A percentile compares a stretch with the other conserved stretches of the same genome.
Conservation (phyloP, 2,797 vertebrate genomes). For the Hephaestus fuliginosus region DNA sequence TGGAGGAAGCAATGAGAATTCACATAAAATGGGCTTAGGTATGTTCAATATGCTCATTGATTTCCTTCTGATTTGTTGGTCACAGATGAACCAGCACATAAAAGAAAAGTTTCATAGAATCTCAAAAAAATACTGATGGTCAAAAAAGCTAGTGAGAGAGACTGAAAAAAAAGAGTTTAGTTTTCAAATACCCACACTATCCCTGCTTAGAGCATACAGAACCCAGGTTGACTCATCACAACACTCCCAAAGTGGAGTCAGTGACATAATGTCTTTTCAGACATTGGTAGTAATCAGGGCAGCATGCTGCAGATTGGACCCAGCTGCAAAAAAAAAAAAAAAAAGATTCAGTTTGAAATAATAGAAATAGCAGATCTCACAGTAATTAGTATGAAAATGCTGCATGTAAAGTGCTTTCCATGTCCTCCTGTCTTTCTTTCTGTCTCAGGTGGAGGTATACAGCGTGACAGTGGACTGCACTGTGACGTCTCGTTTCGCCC, state of each 20-base stretch:
- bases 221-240: conserved; percentile 26
- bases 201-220: not conserved
- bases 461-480: conserved; percentile 90
- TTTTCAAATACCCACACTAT: not conserved
- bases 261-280: conserved; percentile 44
- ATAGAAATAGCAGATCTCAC: not conserved
- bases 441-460: conserved; percentile 71
- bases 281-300: conserved; percentile 11
- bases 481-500: conserved; percentile 91
- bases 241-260: conserved; percentile 42
- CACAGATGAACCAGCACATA: not conserved
- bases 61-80: not conserved
- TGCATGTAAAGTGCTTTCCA: not conserved
- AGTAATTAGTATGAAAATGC: not conserved
- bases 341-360: not conserved
- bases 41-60: not conserved
- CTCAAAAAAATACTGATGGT: not conserved
- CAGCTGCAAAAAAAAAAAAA: not conserved
- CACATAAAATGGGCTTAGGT: not conserved
- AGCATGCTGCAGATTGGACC: not conserved
- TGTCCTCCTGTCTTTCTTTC: not conserved
- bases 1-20: not conserved
- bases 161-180: not conserved
- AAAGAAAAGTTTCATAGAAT: not conserved
- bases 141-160: not conserved